A percentile compares a stretch with the other conserved stretches of the same genome.
Evolutionary conservation across 2,888 invertebrate species (phyloP).

Genomic region (Escarpia spicata): DNA sequence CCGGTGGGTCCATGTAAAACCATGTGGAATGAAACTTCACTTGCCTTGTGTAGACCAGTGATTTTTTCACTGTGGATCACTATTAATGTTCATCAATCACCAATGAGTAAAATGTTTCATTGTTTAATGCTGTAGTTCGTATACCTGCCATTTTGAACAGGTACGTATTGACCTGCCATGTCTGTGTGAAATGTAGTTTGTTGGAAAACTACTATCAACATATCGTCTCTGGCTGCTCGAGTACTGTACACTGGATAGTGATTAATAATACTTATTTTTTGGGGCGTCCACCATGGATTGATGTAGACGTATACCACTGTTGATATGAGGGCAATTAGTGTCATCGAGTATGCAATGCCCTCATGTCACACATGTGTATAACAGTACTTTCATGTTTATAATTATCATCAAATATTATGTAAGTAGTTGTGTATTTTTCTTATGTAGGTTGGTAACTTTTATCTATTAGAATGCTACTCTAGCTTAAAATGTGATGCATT

Average conservation of each 20-base stretch:
- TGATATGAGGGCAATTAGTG: neutral
- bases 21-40: neutral
- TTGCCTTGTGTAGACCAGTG: neutral
- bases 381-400: neutral
- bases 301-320: too few relatives aligned
- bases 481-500: neutral
- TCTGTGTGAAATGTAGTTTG: neutral
- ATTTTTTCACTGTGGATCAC: neutral
- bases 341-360: neutral
- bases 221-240: neutral
- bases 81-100: neutral
- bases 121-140: neutral
- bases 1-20: neutral
- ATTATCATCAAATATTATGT: neutral
- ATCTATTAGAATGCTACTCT: neutral
- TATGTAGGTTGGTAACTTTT: neutral
- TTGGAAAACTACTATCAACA: neutral
- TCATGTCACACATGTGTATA: neutral
- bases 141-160: neutral
- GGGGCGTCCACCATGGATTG: too few relatives aligned
- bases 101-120: neutral
- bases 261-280: neutral
- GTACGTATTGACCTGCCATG: neutral
- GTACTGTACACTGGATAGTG: neutral
- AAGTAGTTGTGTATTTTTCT: neutral